Evolutionary conservation across 2,888 invertebrate species (phyloP), one percentile per base, ranked within the genome.

Genomic region (Prenolepis imparis): DNA sequence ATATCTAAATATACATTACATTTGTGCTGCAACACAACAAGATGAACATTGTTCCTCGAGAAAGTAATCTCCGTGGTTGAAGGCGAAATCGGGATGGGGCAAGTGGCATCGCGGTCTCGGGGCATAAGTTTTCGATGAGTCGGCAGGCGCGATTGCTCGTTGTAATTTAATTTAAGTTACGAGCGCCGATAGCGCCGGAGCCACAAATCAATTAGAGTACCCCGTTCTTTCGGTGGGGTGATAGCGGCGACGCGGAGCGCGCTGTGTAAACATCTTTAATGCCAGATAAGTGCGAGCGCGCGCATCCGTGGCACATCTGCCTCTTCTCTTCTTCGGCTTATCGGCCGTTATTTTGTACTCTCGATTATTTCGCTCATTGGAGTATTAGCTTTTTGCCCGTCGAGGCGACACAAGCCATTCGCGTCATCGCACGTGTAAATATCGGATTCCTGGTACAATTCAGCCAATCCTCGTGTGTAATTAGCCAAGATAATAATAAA

Each of bases 211-310:
- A 93, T 93, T 93, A 93, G 93, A 93, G 93, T 92, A 91, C 90
- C 87, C 90, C 88, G 91, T 90, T 90, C 91, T 90, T 90, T 90
- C 75, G 80, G 84, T 88, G 89, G 89, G 93, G 92, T 92, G 93
- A 93, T 93, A 93, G 92, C 91, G 90, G 90, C 90, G 91, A 84
- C 90, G 90, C 91, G 86, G 90, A 89, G 88, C 90, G 90, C 87
- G 93, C 93, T 93, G 93, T 93, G 93, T 94, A 93, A 94, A 94
- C 93, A 93, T 93, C 93, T 94, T 93, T 93, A 93, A 93, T 93
- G 93, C 92, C 91, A 91, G 93, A 93, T 93, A 94, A 93, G 90
- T 90, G 87, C 82, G 87, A 86, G 87, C 57, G 88, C 57, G 87
- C 83, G 68, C 81, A 83, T 68, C 77, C 82, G 73, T 74, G 72